Evolutionary conservation across 2,888 invertebrate genomes (phyloP).

Genomic region (Drosophila nr. perissopoda): DNA sequence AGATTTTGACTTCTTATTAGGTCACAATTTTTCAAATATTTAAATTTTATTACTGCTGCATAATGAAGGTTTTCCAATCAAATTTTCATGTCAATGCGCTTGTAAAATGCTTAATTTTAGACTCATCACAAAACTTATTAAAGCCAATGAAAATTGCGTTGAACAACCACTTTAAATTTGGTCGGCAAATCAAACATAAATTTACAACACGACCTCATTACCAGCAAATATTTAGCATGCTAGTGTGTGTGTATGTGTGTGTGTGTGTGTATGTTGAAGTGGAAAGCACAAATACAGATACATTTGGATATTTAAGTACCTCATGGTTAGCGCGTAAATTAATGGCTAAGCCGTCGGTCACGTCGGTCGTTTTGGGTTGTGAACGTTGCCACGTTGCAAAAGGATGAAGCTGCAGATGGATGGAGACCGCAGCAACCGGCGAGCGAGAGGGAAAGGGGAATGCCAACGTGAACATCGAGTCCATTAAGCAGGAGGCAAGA

Average conservation of each 20-base stretch:
- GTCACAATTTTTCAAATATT: no score
- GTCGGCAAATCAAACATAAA: conserved; percentile 43
- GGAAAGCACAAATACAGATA: conserved; percentile 58
- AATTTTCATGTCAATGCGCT: not conserved
- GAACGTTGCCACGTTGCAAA: conserved; percentile 35
- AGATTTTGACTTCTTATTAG: no score
- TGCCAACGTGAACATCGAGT: conserved; percentile 3
- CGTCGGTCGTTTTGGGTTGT: conserved; percentile 47
- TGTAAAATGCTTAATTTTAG: not conserved
- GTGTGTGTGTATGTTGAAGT: conserved; percentile 24
- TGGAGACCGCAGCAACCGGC: conserved; percentile 23
- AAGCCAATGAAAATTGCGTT: conserved; percentile 6
- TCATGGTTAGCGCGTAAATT: conserved; percentile 74
- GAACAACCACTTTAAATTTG: conserved; percentile 8
- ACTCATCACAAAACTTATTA: not conserved
- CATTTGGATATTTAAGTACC: conserved; percentile 75
- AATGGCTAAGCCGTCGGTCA: conserved; percentile 69
- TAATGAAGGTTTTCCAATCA: not conserved
- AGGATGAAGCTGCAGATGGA: conserved; percentile 37
- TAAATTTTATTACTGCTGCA: not conserved
- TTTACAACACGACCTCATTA: conserved; percentile 64
- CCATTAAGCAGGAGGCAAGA: conserved; percentile 8
- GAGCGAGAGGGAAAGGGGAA: not conserved
- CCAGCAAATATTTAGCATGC: conserved; percentile 63
- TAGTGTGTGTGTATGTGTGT: conserved; percentile 2